Evolutionary conservation across 2,113 vertebrate species (phyloP).

Genomic region (Nannobrachium achirus): DNA sequence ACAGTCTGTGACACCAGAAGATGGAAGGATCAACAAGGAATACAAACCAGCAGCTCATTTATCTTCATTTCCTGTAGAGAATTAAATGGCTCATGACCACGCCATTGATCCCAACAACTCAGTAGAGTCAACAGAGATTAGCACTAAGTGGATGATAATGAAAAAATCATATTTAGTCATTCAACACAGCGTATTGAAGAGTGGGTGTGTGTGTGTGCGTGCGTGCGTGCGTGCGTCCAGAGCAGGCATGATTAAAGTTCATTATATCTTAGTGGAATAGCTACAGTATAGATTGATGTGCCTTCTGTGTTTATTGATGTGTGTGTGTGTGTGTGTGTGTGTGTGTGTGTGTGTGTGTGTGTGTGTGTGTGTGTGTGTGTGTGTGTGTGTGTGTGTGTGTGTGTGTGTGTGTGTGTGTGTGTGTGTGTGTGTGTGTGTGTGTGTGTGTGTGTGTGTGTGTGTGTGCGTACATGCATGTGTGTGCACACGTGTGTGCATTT

Average conservation of each 20-base stretch:
- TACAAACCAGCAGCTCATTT: background rate
- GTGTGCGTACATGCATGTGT: background rate
- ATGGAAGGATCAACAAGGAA: background rate
- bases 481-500: background rate
- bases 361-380: no score
- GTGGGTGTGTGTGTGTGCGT: slow-evolving; percentile 7
- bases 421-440: slow-evolving; percentile 4
- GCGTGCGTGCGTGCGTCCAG: background rate
- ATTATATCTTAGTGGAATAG: no score
- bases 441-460: background rate
- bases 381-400: no score
- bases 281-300: no score
- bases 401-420: no score
- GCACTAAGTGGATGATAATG: background rate
- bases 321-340: no score
- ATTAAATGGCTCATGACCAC: background rate
- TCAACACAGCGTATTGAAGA: no score
- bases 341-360: no score
- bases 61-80: background rate
- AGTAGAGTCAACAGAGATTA: background rate
- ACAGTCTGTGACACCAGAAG: background rate
- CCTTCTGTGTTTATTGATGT: no score
- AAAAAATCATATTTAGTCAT: background rate
- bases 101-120: background rate
- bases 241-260: no score